Base-by-base conservation (phyloP, 2,888 invertebrate genomes). In the Mesopsocus fuscifrons region DNA sequence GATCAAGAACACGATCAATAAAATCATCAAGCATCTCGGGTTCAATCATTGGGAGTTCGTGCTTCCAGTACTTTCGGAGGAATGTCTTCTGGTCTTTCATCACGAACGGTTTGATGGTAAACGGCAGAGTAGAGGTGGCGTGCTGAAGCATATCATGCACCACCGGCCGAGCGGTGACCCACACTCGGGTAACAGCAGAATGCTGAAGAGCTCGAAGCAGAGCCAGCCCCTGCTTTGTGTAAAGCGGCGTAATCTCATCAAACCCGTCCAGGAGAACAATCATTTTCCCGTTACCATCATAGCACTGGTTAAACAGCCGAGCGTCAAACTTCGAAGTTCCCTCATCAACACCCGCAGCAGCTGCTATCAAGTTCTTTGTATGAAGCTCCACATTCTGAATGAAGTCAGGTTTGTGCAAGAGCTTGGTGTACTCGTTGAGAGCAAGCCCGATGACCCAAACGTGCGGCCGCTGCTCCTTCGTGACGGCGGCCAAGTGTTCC, bases 231-330 rank as follows among this genome's bases (percentile, higher is more conserved):
- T 35, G n/a, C 3, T 32, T 21, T 9, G 18, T 35, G 34, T 33
- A 43, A 8, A 20, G 17, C 15, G 43, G 43, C 15, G 33, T 20
- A 8, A 43, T 43, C 23, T 43, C 43, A n/a, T 43, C 43, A 20
- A 43, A 43, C 15, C 34, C 43, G 23, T 43, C 43, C 22, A 43
- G 15, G 16, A 43, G 26, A 4, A 43, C 22, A 13, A 34, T 34
- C 8, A 34, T 23, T n/a, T 38, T 34, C 8, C 33, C 43, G 9
- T 18, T 33, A 8, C 17, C n/a, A n/a, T 43, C 23, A 11, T 21
- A 43, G 34, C 34, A 32, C 18, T 16, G 23, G 11, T 18, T 22
- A 18, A 43, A 43, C n/a, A 43, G 23, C 5, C 17, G 20, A 15
- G 9, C 9, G n/a, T 43, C 34, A 26, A 41, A n/a, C 17, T 17